A percentile compares a stretch with the other conserved stretches of the same genome.
Evolutionary conservation across 2,888 invertebrate genomes (phyloP).

Genomic region (Agrochola litura): DNA sequence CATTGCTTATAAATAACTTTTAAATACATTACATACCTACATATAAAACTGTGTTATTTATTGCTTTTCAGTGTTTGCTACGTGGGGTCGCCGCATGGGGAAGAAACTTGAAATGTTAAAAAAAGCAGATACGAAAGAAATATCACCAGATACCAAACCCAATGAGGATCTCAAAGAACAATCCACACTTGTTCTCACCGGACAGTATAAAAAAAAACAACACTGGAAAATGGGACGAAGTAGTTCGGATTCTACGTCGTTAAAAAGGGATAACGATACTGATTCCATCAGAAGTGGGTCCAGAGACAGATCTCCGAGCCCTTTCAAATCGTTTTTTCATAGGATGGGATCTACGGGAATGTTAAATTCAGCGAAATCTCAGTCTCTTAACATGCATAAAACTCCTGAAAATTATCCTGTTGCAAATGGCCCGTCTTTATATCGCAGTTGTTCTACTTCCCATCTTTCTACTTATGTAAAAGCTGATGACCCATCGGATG

Average conservation of each 20-base stretch:
- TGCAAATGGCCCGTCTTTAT: constrained; percentile 90
- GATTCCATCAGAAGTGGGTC: constrained; percentile 88
- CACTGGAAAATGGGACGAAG: constrained; percentile 91
- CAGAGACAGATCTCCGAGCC: constrained; percentile 91
- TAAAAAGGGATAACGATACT: constrained; percentile 86
- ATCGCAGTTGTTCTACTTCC: constrained; percentile 94
- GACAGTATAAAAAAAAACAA: constrained; percentile 90
- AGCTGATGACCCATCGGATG: constrained; percentile 95
- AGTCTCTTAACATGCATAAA: constrained; percentile 83
- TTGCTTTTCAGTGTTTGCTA: constrained; percentile 90
- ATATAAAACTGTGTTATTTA: constrained; percentile 1
- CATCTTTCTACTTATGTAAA: constrained; percentile 94
- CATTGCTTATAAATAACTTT: neutral
- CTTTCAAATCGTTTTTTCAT: constrained; percentile 93
- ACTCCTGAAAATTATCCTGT: constrained; percentile 81
- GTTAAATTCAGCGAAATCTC: constrained; percentile 91
- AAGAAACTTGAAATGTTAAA: constrained; percentile 94
- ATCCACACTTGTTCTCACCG: constrained; percentile 79
- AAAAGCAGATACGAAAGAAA: constrained; percentile 92
- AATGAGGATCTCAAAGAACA: constrained; percentile 78
- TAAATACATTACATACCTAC: neutral
- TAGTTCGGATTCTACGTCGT: constrained; percentile 86
- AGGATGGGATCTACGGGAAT: constrained; percentile 95
- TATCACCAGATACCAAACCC: constrained; percentile 79
- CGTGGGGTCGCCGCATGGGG: constrained; percentile 95